Percentiles rank a stretch among this genome's conserved stretches.
Conservation (phyloP, 1,140 invertebrate genomes). For the Drosophila persimilis region DNA sequence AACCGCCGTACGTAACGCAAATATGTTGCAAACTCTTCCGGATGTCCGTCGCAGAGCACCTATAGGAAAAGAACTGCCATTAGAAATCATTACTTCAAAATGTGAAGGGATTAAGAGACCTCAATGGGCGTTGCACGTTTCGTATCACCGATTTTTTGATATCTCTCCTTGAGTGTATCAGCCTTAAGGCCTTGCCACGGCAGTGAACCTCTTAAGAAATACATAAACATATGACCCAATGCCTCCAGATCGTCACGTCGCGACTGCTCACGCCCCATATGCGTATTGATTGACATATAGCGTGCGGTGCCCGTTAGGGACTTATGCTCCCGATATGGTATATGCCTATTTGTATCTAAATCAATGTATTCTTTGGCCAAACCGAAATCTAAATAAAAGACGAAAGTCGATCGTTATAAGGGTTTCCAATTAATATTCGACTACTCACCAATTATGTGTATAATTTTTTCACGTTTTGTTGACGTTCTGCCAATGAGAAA, state of each 20-base stretch:
- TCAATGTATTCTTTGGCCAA: conserved; percentile 99
- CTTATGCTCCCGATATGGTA: conserved; percentile 99
- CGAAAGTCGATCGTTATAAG: conserved; percentile 5
- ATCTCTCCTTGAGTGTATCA: conserved; percentile 99
- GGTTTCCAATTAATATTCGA: background rate
- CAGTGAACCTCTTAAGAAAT: conserved; percentile 98
- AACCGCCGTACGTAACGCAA: conserved; percentile 97
- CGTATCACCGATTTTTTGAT: conserved; percentile 99
- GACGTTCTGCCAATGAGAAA: conserved; percentile 99
- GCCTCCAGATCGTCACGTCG: conserved; percentile 99
- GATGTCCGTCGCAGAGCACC: conserved; percentile 98
- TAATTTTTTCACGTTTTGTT: conserved; percentile 99
- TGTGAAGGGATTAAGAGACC: conserved; percentile 60
- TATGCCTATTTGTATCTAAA: conserved; percentile 99
- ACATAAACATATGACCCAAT: conserved; percentile 99
- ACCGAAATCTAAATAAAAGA: conserved; percentile 93
- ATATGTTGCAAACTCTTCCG: conserved; percentile 98
- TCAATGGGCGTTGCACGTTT: conserved; percentile 99
- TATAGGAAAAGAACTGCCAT: conserved; percentile 31
- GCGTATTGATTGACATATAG: conserved; percentile 99
- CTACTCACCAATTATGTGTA: conserved; percentile 96
- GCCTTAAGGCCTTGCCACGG: conserved; percentile 99
- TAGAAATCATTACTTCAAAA: background rate
- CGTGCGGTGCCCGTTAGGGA: conserved; percentile 98
- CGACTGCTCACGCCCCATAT: conserved; percentile 99